Evolutionary conservation across 2,797 vertebrate species (phyloP).

Genomic region (Sebastolobus alascanus): DNA sequence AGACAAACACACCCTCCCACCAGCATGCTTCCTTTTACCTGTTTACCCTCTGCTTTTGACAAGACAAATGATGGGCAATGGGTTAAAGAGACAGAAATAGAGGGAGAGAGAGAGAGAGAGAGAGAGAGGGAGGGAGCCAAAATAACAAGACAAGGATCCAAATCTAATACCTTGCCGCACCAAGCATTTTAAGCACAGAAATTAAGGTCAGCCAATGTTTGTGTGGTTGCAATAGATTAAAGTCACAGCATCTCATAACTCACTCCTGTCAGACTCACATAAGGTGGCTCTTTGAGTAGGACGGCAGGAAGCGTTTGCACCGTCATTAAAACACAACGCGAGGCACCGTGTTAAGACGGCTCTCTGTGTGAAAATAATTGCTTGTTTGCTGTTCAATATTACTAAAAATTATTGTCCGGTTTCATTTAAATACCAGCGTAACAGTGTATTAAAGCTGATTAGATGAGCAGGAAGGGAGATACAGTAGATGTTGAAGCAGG

Average conservation of each 20-base stretch:
- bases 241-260: slow-evolving; percentile 70
- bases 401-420: background rate
- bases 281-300: slow-evolving; percentile 41
- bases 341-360: background rate
- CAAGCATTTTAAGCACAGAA: slow-evolving; percentile 58
- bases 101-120: background rate
- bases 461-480: background rate
- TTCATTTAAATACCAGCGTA: background rate
- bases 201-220: slow-evolving; percentile 75
- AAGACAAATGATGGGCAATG: slow-evolving; percentile 35
- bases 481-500: background rate
- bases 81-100: slow-evolving; percentile 10
- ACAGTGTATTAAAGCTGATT: slow-evolving; percentile 7
- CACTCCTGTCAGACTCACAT: slow-evolving; percentile 67
- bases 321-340: slow-evolving; percentile 49
- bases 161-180: slow-evolving; percentile 47
- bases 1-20: slow-evolving; percentile 27
- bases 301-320: slow-evolving; percentile 47
- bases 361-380: slow-evolving; percentile 16
- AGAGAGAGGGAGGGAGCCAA: background rate
- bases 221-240: slow-evolving; percentile 69
- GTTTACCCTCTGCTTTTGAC: slow-evolving; percentile 37
- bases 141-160: slow-evolving; percentile 27
- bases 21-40: slow-evolving; percentile 38
- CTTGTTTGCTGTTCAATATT: slow-evolving; percentile 33